Percentiles rank a stretch among this genome's conserved stretches.
Conservation (phyloP, 2,888 invertebrate genomes). For the Parnassius smintheus region DNA sequence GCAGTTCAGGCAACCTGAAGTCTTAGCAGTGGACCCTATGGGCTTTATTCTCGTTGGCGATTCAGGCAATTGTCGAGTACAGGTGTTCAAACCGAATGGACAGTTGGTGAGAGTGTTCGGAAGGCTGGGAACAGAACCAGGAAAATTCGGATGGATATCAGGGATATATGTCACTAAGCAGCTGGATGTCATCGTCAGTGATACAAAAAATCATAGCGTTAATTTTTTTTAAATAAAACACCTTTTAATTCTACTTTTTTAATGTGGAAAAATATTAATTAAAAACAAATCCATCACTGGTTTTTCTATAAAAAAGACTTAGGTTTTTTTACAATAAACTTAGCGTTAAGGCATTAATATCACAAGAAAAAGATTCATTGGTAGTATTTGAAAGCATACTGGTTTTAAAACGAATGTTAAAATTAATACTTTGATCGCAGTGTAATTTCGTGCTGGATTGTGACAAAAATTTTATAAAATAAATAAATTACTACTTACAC, state of each 20-base stretch:
- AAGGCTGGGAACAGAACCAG: slow-evolving; percentile 63
- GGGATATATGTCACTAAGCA: slow-evolving; percentile 83
- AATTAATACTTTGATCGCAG: not conserved
- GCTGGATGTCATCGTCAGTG: slow-evolving; percentile 82
- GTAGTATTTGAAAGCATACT: not conserved
- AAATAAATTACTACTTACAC: no score
- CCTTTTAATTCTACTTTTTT: slow-evolving; percentile 18
- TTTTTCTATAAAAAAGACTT: slow-evolving; percentile 34
- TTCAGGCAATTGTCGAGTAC: slow-evolving; percentile 88
- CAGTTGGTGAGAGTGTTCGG: slow-evolving; percentile 85
- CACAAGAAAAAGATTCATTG: slow-evolving; percentile 3
- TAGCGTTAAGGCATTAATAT: slow-evolving; percentile 11
- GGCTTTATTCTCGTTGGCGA: slow-evolving; percentile 90
- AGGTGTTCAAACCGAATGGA: slow-evolving; percentile 87
- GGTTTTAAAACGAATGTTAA: no score
- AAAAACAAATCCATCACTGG: slow-evolving; percentile 31
- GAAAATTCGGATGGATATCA: slow-evolving; percentile 86
- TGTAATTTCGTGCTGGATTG: not conserved
- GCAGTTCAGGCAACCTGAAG: slow-evolving; percentile 88
- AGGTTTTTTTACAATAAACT: not conserved
- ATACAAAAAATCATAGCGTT: slow-evolving; percentile 79
- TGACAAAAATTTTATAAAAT: no score
- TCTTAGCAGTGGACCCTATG: slow-evolving; percentile 85
- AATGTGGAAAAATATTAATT: slow-evolving; percentile 21
- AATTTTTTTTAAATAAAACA: slow-evolving; percentile 55